These are phyloP conservation scores for Coptodon rendalli DNA, from an alignment of 2,113 vertebrate genomes.

Conservation along the genomic window DNA sequence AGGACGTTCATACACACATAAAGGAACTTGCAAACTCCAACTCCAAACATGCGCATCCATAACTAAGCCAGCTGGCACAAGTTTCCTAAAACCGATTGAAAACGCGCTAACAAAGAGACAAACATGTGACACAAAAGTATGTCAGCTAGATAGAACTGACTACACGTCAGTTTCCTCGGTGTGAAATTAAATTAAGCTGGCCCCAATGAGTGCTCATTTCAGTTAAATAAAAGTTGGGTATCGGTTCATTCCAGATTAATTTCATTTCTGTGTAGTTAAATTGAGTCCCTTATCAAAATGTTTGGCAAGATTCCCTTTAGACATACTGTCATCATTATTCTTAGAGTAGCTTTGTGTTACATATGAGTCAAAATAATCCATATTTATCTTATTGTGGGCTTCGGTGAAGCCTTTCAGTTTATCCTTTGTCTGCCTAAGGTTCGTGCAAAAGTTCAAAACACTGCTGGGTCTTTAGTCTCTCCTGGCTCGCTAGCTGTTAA, in stretches of 20 bases:
- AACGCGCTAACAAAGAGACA: not conserved
- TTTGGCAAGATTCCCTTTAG: not conserved
- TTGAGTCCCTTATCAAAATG: not conserved
- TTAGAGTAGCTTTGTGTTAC: not conserved
- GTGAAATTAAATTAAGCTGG: not conserved
- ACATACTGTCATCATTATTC: not conserved
- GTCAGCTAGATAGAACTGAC: not conserved
- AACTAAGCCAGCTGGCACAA: not conserved
- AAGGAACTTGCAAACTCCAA: not conserved
- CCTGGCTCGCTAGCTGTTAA: not conserved
- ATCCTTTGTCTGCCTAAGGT: not conserved
- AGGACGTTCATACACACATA: not conserved
- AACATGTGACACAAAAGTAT: not conserved
- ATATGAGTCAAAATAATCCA: not conserved
- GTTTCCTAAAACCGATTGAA: not conserved
- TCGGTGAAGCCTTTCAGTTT: not conserved
- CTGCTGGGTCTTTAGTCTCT: not conserved
- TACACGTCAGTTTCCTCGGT: not conserved
- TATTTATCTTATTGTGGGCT: not conserved
- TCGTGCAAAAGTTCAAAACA: not conserved
- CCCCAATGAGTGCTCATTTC: not conserved
- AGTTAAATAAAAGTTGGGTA: not conserved
- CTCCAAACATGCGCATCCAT: not conserved
- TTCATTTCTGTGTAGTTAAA: not conserved
- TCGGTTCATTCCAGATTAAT: not conserved